Evolutionary conservation across 2,113 vertebrate species (phyloP).

Genomic region (Leptodactylus fuscus): DNA sequence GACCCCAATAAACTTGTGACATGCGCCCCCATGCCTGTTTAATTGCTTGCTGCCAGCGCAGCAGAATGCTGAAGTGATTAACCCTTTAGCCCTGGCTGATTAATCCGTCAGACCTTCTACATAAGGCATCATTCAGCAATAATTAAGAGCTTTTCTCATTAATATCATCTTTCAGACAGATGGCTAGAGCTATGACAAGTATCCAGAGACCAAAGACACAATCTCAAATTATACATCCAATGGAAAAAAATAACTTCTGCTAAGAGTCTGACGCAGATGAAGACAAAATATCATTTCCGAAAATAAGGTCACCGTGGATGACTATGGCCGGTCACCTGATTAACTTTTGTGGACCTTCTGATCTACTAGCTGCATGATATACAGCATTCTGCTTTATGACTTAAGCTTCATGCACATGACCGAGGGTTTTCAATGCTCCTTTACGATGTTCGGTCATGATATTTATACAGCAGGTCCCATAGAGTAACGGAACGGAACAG

Average conservation of each 20-base stretch:
- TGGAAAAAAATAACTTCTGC: background rate
- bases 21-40: background rate
- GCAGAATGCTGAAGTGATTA: conserved; percentile 24
- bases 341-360: background rate
- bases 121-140: background rate
- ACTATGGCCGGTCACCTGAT: background rate
- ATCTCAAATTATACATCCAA: background rate
- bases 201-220: conserved; percentile 15
- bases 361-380: background rate
- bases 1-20: conserved; percentile 26
- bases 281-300: background rate
- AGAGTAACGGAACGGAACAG: too few relatives aligned
- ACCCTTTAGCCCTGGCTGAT: conserved; percentile 1
- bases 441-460: too few relatives aligned
- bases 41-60: background rate
- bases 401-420: too few relatives aligned
- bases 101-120: conserved; percentile 13
- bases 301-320: background rate
- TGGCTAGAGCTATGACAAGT: background rate
- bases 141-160: conserved; percentile 11
- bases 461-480: too few relatives aligned
- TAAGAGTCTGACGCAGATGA: background rate
- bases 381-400: background rate
- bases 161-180: conserved; percentile 13
- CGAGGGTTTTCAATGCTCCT: too few relatives aligned